phyloP scores from a whole-genome alignment of 2,888 invertebrate species.

The Ariolimax columbianus region DNA sequence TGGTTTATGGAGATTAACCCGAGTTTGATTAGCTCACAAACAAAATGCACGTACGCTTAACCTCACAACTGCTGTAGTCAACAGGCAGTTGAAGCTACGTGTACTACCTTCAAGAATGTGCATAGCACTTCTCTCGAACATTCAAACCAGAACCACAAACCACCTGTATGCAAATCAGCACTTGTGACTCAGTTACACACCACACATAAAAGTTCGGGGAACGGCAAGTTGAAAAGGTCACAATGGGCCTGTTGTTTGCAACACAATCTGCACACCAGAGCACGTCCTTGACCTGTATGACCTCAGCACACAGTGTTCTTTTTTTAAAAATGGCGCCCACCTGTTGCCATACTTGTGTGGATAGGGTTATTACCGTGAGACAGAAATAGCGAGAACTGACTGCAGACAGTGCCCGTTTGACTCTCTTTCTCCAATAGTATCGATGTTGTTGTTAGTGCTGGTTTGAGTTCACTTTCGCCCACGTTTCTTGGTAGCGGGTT shows the following conservation, averaged over 20 bases:
- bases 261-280: not conserved
- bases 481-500: not conserved
- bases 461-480: not conserved
- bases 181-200: not conserved
- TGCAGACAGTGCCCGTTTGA: not conserved
- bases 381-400: too few species aligned
- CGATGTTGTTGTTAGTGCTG: not conserved
- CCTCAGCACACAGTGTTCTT: not conserved
- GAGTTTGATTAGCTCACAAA: too few species aligned
- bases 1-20: too few species aligned
- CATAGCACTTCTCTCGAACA: not conserved
- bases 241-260: not conserved
- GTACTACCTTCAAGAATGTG: not conserved
- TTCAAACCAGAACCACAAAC: not conserved
- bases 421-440: not conserved
- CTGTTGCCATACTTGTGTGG: too few species aligned
- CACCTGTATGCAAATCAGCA: not conserved
- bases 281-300: not conserved
- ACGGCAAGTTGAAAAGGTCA: not conserved
- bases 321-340: not conserved
- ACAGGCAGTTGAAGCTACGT: not conserved
- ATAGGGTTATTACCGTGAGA: too few species aligned
- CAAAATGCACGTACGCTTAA: too few species aligned
- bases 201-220: not conserved
- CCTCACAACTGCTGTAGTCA: not conserved